Evolutionary conservation across 2,113 vertebrate species (phyloP).

Genomic region (Thermophis baileyi): DNA sequence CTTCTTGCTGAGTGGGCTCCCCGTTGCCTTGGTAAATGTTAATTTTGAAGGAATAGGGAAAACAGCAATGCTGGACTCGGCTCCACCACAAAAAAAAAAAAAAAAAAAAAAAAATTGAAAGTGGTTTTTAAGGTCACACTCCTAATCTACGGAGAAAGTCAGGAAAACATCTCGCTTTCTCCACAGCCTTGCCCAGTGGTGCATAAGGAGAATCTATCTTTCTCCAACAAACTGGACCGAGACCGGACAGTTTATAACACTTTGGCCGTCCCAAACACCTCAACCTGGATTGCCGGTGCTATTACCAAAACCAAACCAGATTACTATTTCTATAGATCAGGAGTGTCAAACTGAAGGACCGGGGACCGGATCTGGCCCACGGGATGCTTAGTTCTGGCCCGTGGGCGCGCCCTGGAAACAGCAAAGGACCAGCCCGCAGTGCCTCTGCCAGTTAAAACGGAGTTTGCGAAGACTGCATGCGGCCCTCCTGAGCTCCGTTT

Average conservation of each 20-base stretch:
- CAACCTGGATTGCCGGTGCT: background rate
- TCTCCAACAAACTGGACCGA: background rate
- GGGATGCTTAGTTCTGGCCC: too few relatives aligned
- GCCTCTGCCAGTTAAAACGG: too few relatives aligned
- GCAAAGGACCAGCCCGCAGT: too few relatives aligned
- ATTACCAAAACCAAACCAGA: background rate
- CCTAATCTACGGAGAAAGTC: background rate
- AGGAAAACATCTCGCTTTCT: background rate
- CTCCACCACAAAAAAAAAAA: too few relatives aligned
- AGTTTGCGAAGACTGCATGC: too few relatives aligned
- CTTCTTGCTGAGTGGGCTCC: background rate
- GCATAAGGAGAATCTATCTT: background rate
- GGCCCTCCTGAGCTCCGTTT: too few relatives aligned
- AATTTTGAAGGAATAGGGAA: background rate
- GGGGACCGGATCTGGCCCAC: too few relatives aligned
- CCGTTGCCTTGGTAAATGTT: background rate
- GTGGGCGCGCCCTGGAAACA: too few relatives aligned
- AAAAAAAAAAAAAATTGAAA: accelerated
- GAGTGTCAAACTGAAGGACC: too few relatives aligned
- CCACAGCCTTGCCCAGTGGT: background rate
- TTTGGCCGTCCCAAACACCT: background rate
- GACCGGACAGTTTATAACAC: background rate
- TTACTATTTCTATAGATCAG: background rate
- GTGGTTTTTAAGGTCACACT: accelerated
- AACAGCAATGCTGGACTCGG: background rate